phyloP scores from a whole-genome alignment of 1,140 invertebrate genomes.

The Lepidostoma basale region DNA sequence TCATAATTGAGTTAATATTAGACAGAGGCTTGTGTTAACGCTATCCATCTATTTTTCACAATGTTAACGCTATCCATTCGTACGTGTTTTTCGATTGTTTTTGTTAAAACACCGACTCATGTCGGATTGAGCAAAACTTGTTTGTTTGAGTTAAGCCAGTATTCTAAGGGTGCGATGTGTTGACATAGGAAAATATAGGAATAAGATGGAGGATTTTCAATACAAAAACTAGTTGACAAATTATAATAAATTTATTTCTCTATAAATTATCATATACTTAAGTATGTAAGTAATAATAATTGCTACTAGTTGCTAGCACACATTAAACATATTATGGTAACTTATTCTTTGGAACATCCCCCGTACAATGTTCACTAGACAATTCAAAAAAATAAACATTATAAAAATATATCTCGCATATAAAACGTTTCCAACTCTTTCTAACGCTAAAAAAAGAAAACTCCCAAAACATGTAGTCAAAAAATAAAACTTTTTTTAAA shows the following conservation, averaged over 20 bases:
- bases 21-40: too few species aligned
- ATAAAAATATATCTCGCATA: neutral
- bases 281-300: neutral
- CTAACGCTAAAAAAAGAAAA: neutral
- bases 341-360: constrained; percentile 36
- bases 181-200: too few species aligned
- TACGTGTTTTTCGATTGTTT: too few species aligned
- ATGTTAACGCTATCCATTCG: too few species aligned
- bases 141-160: too few species aligned
- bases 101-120: too few species aligned
- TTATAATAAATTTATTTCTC: neutral
- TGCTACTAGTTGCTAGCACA: constrained; percentile 23
- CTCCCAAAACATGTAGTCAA: neutral
- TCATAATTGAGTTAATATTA: too few species aligned
- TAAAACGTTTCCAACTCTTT: neutral
- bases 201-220: constrained; percentile 3
- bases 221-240: neutral
- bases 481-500: constrained; percentile 11
- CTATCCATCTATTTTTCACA: too few species aligned
- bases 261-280: constrained; percentile 6
- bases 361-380: constrained; percentile 15
- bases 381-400: neutral
- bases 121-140: too few species aligned
- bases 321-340: constrained; percentile 29
- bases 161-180: too few species aligned